Evolutionary conservation across 2,797 vertebrate species (phyloP).

Genomic region (Nyctibius grandis): DNA sequence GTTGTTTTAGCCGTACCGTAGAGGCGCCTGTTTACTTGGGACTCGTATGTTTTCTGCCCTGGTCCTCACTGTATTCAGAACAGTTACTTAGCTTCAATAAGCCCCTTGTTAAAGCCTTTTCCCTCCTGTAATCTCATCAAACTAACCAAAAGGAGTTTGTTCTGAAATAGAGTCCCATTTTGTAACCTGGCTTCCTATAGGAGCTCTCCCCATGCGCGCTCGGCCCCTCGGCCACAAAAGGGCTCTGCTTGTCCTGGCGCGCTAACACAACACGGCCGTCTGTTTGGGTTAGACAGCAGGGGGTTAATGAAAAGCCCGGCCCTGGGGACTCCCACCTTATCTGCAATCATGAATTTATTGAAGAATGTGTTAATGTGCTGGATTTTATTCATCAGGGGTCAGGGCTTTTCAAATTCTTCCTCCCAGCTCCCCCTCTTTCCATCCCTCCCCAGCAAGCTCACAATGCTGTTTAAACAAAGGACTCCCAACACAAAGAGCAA

Average conservation of each 20-base stretch:
- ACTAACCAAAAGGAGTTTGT: conserved; percentile 61
- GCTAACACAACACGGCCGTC: conserved; percentile 60
- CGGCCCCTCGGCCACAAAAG: conserved; percentile 54
- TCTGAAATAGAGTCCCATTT: conserved; percentile 61
- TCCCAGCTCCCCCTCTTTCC: conserved; percentile 74
- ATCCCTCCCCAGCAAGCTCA: conserved; percentile 85
- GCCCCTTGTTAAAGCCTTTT: conserved; percentile 64
- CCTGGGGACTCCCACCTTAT: conserved; percentile 72
- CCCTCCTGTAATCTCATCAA: conserved; percentile 68
- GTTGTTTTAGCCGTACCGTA: neutral
- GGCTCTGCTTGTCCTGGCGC: conserved; percentile 61
- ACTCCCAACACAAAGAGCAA: conserved; percentile 86
- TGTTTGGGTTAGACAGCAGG: conserved; percentile 77
- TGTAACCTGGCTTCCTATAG: conserved; percentile 50
- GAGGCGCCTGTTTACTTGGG: conserved; percentile 28
- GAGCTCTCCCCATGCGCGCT: conserved; percentile 23
- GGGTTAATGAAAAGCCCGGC: conserved; percentile 72
- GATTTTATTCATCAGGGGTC: conserved; percentile 73
- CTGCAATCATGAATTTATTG: conserved; percentile 73
- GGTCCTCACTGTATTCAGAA: conserved; percentile 58
- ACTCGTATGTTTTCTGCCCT: conserved; percentile 51
- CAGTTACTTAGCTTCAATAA: conserved; percentile 61
- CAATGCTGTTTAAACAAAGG: conserved; percentile 91
- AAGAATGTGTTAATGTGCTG: conserved; percentile 74
- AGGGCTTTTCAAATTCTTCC: conserved; percentile 77